These are phyloP conservation scores for Chrysomela aeneicollis DNA, from an alignment of 2,888 invertebrate genomes.

Conservation along the genomic window DNA sequence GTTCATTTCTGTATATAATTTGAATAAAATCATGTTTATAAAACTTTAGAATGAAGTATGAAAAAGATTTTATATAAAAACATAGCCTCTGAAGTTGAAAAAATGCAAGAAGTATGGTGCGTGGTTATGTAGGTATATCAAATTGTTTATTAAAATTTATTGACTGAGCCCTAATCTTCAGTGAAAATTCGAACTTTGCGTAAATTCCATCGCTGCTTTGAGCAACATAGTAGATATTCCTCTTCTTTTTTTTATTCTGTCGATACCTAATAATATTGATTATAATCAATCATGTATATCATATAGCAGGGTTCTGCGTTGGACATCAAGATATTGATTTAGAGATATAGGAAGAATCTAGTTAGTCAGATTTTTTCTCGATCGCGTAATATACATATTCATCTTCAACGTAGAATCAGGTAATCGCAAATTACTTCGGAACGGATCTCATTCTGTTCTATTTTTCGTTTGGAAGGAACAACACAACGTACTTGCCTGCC, in stretches of 20 bases:
- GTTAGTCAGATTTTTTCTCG: not conserved
- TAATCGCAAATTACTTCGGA: not conserved
- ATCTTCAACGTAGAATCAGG: not conserved
- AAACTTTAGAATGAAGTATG: too few relatives aligned
- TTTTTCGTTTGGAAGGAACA: not conserved
- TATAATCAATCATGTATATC: not conserved
- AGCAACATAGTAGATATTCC: not conserved
- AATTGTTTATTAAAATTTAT: too few relatives aligned
- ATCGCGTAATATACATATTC: not conserved
- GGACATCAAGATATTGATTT: not conserved
- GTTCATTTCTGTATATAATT: too few relatives aligned
- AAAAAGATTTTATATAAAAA: too few relatives aligned
- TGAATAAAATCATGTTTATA: too few relatives aligned
- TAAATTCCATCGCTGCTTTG: too few relatives aligned
- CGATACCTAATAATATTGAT: not conserved
- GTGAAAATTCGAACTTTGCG: not conserved
- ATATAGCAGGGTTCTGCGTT: not conserved
- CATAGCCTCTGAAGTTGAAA: too few relatives aligned
- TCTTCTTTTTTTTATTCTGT: not conserved
- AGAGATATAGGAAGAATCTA: not conserved
- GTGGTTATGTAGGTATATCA: too few relatives aligned
- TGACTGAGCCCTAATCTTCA: not conserved
- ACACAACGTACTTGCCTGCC: not conserved
- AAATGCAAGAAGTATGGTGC: too few relatives aligned
- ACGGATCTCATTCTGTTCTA: not conserved